phyloP scores from a whole-genome alignment of 2,797 vertebrate genomes.

The Syncerus caffer region DNA sequence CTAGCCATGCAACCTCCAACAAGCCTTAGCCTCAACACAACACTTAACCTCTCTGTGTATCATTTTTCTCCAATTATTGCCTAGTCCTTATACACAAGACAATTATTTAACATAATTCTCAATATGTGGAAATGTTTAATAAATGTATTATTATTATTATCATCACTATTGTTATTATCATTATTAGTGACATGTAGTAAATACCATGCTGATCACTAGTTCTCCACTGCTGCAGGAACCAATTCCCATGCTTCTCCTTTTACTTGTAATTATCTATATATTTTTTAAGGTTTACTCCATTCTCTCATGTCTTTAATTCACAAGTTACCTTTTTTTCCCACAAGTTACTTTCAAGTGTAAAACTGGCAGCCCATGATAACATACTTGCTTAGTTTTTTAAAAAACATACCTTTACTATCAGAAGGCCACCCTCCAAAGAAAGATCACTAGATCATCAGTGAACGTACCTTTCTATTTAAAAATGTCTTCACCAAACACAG shows the following conservation, averaged over 20 bases:
- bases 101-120: neutral
- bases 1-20: neutral
- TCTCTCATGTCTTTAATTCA: neutral
- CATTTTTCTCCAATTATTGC: neutral
- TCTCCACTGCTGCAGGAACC: neutral
- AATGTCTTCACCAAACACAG: neutral
- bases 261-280: neutral
- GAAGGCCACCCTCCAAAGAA: neutral
- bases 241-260: neutral
- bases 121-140: neutral
- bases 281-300: neutral
- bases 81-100: neutral
- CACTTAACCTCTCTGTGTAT: neutral
- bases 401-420: neutral
- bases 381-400: neutral
- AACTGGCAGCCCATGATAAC: neutral
- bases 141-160: neutral
- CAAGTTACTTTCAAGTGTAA: neutral
- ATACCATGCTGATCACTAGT: neutral
- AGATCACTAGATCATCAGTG: neutral
- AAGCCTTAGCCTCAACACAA: neutral
- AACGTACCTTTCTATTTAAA: neutral
- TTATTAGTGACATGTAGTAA: neutral
- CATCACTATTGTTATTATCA: neutral
- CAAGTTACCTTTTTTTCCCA: neutral